Base-by-base conservation (phyloP, 2,888 invertebrate genomes). In the Coleophora deauratella region DNA sequence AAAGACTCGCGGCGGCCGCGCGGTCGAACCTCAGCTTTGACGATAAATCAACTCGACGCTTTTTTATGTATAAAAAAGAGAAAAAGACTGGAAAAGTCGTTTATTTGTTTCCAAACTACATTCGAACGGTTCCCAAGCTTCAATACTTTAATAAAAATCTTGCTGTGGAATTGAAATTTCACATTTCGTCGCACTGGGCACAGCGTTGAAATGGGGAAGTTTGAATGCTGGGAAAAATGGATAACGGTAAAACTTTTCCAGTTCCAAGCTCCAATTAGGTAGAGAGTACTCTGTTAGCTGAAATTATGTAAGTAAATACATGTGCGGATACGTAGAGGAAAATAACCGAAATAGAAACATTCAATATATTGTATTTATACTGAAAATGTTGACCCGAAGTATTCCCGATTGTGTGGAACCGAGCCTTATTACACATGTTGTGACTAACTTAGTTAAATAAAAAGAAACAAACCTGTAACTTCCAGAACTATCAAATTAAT, bases 81-180 rank as follows among this genome's bases (percentile, higher is more conserved):
- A 58, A 70, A 66, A 75, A 70, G 60, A 67, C 58, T 57, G 50
- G 62, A 57, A 72, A 82, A 77, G 72, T 73, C 76, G 70, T 79
- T 78, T 78, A 81, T 81, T 82, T 80, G 82, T 82, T 82, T 78
- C 63, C 73, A 73, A 79, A 82, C 80, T 79, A 81, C 71, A 74
- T 71, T 73, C 69, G 62, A 71, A 64, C 62, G 58, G 64, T 65
- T 70, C 53, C 59, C 62, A 54, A 67, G 66, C 69, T 62, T 61
- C 66, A 57, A 69, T 71, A 69, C 66, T 62, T 68, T 66, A 72
- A 66, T 73, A 76, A 77, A 73, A 76, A 72, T 72, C 62, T 70
- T 68, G 55, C 62, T 57, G 52, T 59, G 58, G 58, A 75, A 79
- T 78, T 76, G 72, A 77, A 78, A 76, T 73, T 75, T 78, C 63